Evolutionary conservation across 2,888 invertebrate genomes (phyloP), one percentile per base, ranked within the genome.

Genomic region (Aleiodes leptofemur): DNA sequence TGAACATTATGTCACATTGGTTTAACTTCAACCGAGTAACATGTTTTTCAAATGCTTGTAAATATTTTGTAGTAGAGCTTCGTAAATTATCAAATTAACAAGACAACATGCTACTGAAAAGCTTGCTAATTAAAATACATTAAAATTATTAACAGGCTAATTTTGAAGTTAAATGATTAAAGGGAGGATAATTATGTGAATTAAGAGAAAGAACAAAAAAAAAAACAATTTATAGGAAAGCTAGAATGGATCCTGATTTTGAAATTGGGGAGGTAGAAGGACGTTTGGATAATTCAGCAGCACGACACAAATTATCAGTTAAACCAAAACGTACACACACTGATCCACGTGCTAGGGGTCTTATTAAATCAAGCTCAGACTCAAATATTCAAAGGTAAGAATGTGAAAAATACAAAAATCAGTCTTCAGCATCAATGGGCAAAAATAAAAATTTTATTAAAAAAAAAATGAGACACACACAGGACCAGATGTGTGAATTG

Each of bases 271-370:
- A 90, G 74, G 91, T 91, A 80, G 90, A 90, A 80, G 87, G 90
- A 66, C 91, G 94, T 64, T 91, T 96, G 89, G 95, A 95, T 90
- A 92, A 92, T 80, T 91, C 94, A 7, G 95, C 95, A 0, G 95
- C 95, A 14, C 92, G 91, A 84, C 95, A 96, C 91, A 95, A 95
- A 90, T 88, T 95, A 72, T 92, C 95, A 0, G 92, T 95, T 14
- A 91, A 94, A 86, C 95, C 95, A 6, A 93, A 92, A 90, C 93
- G 94, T 86, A 94, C 92, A 81, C 92, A 94, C 85, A 87, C 90
- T 56, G 92, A 92, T 86, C 90, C 92, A 38, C 90, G 92, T 86
- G 84, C 87, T 70, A 81, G 86, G 72, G 74, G 77, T 53, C 16
- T 72, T 9, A 79, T 84, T 71, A 84, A 84, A 77, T 85, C 86